Conservation (phyloP, 2,888 invertebrate genomes). For the Drosophila conformis region DNA sequence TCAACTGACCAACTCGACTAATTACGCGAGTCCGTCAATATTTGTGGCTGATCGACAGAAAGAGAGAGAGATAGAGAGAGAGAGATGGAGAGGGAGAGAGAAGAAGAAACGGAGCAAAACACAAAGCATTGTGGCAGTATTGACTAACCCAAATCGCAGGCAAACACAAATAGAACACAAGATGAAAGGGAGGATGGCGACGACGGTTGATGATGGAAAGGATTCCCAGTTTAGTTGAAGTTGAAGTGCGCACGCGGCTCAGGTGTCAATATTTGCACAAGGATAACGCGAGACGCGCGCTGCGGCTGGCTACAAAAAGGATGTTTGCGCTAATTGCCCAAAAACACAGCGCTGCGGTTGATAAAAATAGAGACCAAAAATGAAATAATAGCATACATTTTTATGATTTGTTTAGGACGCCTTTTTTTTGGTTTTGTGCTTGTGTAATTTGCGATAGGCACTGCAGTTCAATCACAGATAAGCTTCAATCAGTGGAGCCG, state of each 20-base stretch:
- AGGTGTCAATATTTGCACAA: constrained; percentile 76
- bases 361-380: constrained; percentile 55
- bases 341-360: constrained; percentile 65
- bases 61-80: not conserved
- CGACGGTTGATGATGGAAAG: constrained; percentile 54
- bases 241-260: constrained; percentile 72
- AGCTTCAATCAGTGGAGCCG: constrained; percentile 56
- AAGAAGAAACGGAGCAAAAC: constrained; percentile 41
- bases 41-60: constrained; percentile 44
- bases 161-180: constrained; percentile 39
- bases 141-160: constrained; percentile 63
- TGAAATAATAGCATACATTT: not conserved
- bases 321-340: constrained; percentile 73
- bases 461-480: constrained; percentile 70
- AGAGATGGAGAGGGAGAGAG: not conserved
- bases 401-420: constrained; percentile 67
- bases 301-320: constrained; percentile 55
- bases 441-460: constrained; percentile 73
- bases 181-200: constrained; percentile 54
- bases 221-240: constrained; percentile 53
- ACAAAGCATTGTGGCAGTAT: constrained; percentile 42
- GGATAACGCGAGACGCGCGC: constrained; percentile 68
- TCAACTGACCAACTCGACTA: constrained; percentile 37
- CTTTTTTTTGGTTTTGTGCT: not conserved
- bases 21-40: constrained; percentile 62